Evolutionary conservation across 2,888 invertebrate genomes (phyloP).

Genomic region (Andrena haemorrhoa): DNA sequence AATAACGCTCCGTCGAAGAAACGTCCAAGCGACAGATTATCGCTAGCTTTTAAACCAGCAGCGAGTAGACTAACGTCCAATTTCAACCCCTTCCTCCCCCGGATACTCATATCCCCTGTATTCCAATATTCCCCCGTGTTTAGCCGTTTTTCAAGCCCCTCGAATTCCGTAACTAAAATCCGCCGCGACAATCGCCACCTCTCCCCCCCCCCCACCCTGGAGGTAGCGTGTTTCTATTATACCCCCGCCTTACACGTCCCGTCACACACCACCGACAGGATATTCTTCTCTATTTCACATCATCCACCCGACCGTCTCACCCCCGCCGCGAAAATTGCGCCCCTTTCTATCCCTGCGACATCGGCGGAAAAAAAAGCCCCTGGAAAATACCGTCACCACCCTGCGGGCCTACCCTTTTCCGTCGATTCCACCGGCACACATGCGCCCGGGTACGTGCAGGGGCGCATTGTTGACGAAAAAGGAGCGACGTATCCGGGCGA

Average conservation of each 20-base stretch:
- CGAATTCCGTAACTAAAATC: conserved; percentile 26
- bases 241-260: conserved; percentile 48
- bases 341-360: conserved; percentile 68
- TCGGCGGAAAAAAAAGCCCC: conserved; percentile 60
- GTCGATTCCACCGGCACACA: conserved; percentile 5
- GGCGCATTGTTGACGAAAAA: conserved; percentile 73
- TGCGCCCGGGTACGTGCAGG: conserved; percentile 20
- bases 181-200: conserved; percentile 3
- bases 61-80: background rate
- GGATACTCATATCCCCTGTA: background rate
- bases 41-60: background rate
- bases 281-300: conserved; percentile 63
- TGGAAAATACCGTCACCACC: conserved; percentile 67
- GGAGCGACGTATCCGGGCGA: conserved; percentile 37
- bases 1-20: background rate
- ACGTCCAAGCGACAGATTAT: no score
- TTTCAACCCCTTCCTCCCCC: background rate
- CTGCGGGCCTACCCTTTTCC: conserved; percentile 55
- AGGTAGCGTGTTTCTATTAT: conserved; percentile 45
- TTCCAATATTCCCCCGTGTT: conserved; percentile 4
- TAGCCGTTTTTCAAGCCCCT: conserved; percentile 1
- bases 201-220: background rate
- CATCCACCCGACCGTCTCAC: conserved; percentile 24
- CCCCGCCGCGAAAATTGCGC: conserved; percentile 69
- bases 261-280: conserved; percentile 49